phyloP scores from a whole-genome alignment of 1,140 invertebrate species.

The Helicoverpa armigera region DNA sequence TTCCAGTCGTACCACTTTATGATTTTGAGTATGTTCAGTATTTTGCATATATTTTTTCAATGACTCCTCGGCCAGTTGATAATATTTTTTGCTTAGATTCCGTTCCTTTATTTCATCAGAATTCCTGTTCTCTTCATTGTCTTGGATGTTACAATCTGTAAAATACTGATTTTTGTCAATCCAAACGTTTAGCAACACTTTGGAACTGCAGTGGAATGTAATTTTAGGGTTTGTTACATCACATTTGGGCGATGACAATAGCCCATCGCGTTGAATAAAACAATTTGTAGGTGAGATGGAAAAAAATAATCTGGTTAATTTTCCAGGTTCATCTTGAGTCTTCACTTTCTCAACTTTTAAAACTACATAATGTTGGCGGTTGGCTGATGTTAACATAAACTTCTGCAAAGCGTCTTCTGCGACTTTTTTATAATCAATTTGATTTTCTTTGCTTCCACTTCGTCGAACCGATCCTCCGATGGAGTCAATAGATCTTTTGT shows the following conservation, averaged over 20 bases:
- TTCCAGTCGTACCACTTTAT: slow-evolving; percentile 44
- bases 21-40: slow-evolving; percentile 3
- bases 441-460: slow-evolving; percentile 13
- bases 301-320: slow-evolving; percentile 49
- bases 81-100: slow-evolving; percentile 54
- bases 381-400: slow-evolving; percentile 54
- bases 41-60: slow-evolving; percentile 50
- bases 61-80: slow-evolving; percentile 54
- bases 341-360: slow-evolving; percentile 60
- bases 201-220: slow-evolving; percentile 79
- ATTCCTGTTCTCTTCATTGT: slow-evolving; percentile 20
- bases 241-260: background rate
- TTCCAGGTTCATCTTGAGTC: slow-evolving; percentile 60
- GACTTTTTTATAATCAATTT: slow-evolving; percentile 61
- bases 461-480: slow-evolving; percentile 41
- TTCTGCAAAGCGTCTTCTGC: slow-evolving; percentile 64
- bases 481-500: slow-evolving; percentile 53
- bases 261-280: background rate
- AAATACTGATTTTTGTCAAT: slow-evolving; percentile 51
- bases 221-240: slow-evolving; percentile 12
- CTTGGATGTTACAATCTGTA: slow-evolving; percentile 46
- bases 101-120: slow-evolving; percentile 25
- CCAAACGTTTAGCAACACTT: slow-evolving; percentile 88
- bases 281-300: slow-evolving; percentile 41
- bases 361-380: slow-evolving; percentile 56